Percentiles rank a stretch among this genome's conserved stretches.
Evolutionary conservation across 2,888 invertebrate genomes (phyloP).

Genomic region (Chloroclysta siterata): DNA sequence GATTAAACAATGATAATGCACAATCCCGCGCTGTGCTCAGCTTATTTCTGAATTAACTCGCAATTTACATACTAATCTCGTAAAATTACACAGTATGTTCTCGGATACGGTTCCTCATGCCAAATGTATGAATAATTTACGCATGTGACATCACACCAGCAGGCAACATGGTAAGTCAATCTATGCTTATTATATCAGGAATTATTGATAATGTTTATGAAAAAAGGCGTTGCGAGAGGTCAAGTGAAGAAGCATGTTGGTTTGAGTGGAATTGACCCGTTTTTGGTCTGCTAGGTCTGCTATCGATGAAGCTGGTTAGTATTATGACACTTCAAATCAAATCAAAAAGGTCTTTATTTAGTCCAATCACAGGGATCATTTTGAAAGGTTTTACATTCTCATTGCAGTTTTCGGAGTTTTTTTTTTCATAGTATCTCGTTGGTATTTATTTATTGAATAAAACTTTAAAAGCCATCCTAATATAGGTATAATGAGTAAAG

Average conservation of each 20-base stretch:
- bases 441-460: no score
- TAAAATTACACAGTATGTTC: constrained; percentile 50
- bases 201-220: constrained; percentile 26
- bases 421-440: no score
- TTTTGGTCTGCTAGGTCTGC: constrained; percentile 9
- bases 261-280: constrained; percentile 5
- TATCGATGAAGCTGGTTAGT: background rate
- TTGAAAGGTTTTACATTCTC: background rate
- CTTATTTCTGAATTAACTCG: constrained; percentile 61
- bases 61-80: constrained; percentile 61
- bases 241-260: background rate
- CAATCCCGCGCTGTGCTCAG: constrained; percentile 40
- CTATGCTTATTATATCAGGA: constrained; percentile 23
- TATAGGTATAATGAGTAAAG: no score
- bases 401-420: background rate
- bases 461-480: no score
- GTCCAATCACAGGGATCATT: background rate
- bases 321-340: no score
- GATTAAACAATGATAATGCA: constrained; percentile 46
- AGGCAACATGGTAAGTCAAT: constrained; percentile 27
- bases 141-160: constrained; percentile 20
- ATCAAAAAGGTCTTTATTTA: no score
- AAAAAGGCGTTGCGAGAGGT: constrained; percentile 5
- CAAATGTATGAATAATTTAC: constrained; percentile 40
- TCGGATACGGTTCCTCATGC: constrained; percentile 37